Evolutionary conservation across 2,113 vertebrate species (phyloP), one percentile per base, ranked within the genome.

Genomic region (Xyrauchen texanus): DNA sequence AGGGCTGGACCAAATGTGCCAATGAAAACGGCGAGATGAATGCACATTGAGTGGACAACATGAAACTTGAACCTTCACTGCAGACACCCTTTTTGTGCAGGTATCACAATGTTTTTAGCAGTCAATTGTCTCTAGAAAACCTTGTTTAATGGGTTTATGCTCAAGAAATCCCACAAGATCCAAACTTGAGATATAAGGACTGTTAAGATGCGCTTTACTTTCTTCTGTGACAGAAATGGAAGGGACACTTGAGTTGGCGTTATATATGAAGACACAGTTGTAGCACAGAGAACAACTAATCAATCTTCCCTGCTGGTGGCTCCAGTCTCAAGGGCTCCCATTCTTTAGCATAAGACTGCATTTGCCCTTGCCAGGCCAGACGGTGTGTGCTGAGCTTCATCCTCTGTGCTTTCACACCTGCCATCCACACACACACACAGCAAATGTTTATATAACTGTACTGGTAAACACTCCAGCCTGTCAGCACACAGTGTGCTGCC

Each of bases 1-100:
- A 69, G 46, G 67, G 68, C 69, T 72, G 78, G 78, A 85, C 77
- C 78, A 83, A 84, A 85, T 84, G 78, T 34, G 64, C 57, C 74
- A 80, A 84, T 75, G 60, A 77, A 63, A 73, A 77, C 34, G 47
- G 21, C 53, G 58, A 66, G 21, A 77, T 57, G 34, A 68, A 64
- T 64, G 65, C 21, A 13, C 42, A 55, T 58, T 4, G 46, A 65
- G 68, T 52, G 12, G 53, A 58, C 9, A 16, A 44, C 15, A 9
- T 13, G 61, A 2, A 68, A 58, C 11, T 45, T 62, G 58, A 49
- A 58, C 65, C 53, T 67, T 67, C 21, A 46, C 42, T 47, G 21
- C 12, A 6, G 55, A 75, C 15, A 34, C 21, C 21, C 21, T 34
- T 34, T 34, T 34, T 34, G 21, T 34, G 21, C 21, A 34, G 21